Evolutionary conservation across 2,797 vertebrate species (phyloP), one percentile per base, ranked within the genome.

Genomic region (Sparidentex hasta): DNA sequence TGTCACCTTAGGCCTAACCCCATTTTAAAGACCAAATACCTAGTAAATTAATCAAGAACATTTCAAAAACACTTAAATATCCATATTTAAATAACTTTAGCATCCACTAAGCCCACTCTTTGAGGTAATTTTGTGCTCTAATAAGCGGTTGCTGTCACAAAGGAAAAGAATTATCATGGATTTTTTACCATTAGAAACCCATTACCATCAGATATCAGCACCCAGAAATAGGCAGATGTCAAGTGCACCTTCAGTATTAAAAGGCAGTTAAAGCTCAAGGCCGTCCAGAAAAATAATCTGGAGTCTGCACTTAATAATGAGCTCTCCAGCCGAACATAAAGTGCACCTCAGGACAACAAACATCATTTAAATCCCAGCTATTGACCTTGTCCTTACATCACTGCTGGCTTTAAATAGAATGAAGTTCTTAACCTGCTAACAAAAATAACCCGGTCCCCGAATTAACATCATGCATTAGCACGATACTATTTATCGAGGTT

Each of bases 371-470:
- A 76, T 74, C 50, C 54, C 59, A 21, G 51, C 50, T 50, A 33
- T 47, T 78, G 80, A 65, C 70, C 75, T 83, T 78, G 48, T 41
- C 23, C 61, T 72, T 50, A 67, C 58, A 67, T 76, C 51, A 20
- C 47, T 61, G 46, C 5, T 27, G 57, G 21, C 41, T 88, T 81
- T 76, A 70, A 83, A 86, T 74, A 85, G 59, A 83, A 50, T 56
- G 46, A 50, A 59, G 47, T 76, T 78, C 55, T 80, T 5, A 20
- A 23, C 55, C 63, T 44, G 17, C 29, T 18, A 59, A 84, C 51
- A 71, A 52, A 82, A 75, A 80, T 74, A 80, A 67, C 33, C 27
- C 6, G 8, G 68, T 76, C 62, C 59, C 5, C 33, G 25, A 27
- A 61, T 69, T 1, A 54, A 47, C 64, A 71, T 41, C 47, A 20